Evolutionary conservation across 2,888 invertebrate genomes (phyloP).

Genomic region (Acanthosoma haemorrhoidale): DNA sequence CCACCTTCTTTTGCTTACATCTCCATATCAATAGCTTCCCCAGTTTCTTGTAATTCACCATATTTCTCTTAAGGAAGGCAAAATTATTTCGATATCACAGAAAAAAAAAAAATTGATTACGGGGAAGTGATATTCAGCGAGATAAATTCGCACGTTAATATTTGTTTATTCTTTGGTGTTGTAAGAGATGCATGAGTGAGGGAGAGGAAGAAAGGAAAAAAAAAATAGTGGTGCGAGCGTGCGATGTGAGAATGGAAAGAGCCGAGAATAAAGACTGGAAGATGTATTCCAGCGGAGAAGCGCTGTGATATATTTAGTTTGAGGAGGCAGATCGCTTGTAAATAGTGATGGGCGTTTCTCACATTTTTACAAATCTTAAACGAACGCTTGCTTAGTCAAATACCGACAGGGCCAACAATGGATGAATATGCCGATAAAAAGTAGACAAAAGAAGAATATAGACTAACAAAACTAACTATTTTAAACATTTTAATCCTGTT

Average conservation of each 20-base stretch:
- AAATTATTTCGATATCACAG: neutral
- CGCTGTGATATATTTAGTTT: conserved; percentile 15
- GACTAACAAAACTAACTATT: too few species aligned
- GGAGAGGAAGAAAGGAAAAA: neutral
- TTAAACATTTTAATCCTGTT: too few species aligned
- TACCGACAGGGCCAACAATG: too few species aligned
- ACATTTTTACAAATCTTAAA: too few species aligned
- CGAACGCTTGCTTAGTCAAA: too few species aligned
- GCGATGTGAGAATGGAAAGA: neutral
- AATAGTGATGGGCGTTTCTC: too few species aligned
- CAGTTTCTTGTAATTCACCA: conserved; percentile 36
- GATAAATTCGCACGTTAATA: neutral
- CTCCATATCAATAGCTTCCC: conserved; percentile 38
- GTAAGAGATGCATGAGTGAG: neutral
- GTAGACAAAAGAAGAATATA: too few species aligned
- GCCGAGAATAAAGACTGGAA: conserved; percentile 1
- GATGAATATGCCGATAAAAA: too few species aligned
- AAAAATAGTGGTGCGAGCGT: neutral
- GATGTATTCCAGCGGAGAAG: neutral
- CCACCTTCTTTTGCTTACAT: conserved; percentile 38
- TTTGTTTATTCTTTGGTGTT: neutral
- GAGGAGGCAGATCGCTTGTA: neutral
- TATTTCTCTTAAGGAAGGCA: neutral
- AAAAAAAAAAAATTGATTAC: neutral
- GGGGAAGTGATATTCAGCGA: too few species aligned